Percentiles rank a stretch among this genome's conserved stretches.
Conservation (phyloP, 2,888 invertebrate species). For the Trichopria drosophilae region DNA sequence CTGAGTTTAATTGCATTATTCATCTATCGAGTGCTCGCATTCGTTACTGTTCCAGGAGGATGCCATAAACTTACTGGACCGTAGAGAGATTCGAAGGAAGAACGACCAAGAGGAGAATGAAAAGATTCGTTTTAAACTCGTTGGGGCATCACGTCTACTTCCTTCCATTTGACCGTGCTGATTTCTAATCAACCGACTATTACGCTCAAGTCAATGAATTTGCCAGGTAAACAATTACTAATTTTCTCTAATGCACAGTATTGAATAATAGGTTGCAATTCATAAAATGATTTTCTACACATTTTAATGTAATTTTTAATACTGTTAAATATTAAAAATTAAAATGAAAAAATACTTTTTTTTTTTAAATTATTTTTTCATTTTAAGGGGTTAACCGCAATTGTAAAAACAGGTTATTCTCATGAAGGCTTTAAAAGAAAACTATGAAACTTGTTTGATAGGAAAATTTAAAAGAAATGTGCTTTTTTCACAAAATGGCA, state of each 20-base stretch:
- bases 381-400: no score
- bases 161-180: constrained; percentile 33
- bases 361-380: no score
- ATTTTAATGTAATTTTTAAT: constrained; percentile 4
- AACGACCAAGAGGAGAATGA: constrained; percentile 14
- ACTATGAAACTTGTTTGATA: no score
- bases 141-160: constrained; percentile 36
- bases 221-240: not conserved
- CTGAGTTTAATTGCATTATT: constrained; percentile 43
- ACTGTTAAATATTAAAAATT: not conserved
- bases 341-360: no score
- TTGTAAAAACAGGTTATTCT: no score
- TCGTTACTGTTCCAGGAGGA: constrained; percentile 39
- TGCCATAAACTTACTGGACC: constrained; percentile 33
- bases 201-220: no score
- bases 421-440: no score
- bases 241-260: no score
- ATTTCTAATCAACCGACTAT: constrained; percentile 41
- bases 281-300: constrained; percentile 3
- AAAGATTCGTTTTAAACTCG: constrained; percentile 29
- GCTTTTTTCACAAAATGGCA: no score
- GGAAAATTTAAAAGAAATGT: no score
- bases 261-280: no score
- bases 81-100: constrained; percentile 31
- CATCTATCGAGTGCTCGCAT: constrained; percentile 34